Base-by-base conservation (phyloP, 2,888 invertebrate species). In the Conistra vaccinii region DNA sequence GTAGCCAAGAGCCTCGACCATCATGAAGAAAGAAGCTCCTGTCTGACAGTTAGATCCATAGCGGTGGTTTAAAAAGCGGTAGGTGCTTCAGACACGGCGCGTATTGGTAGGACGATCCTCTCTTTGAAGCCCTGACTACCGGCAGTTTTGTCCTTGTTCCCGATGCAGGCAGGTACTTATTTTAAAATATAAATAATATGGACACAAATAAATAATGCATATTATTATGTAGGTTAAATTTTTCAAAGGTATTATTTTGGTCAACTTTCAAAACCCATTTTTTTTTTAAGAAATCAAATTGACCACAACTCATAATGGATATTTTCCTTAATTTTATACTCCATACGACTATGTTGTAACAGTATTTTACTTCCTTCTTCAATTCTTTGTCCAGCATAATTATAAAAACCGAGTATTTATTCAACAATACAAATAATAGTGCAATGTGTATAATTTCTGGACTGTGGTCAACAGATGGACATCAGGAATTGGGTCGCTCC, bases 391-490 rank as follows among this genome's bases (percentile, higher is more conserved):
- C 29, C 74, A 58, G 3, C 12, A 32, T 51, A 72, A 81, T 81
- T 73, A 73, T 58, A 4, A 48, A 51, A 62, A 73, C 55, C 55
- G n/a, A 12, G 42, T 87, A 73, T 83, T 77, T 80, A 85, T 76
- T 77, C 69, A 70, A 63, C 55, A 73, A 77, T 63, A 73, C 53
- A 61, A 65, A 69, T 45, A 60, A 53, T 58, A 51, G 5, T 62
- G 42, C 63, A 80, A 73, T 77, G 45, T 57, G 7, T 48, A 20
- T 81, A 67, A 76, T 81, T 69, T 78, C 20, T 51, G 76, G 39
- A 61, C 79, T 81, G 75, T 53, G 81, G 76, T 75, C 80, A 84
- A 66, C 86, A 85, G 63, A 81, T 76, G 86, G 86, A 83, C 69
- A 26, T 1, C 1, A 26, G 26, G 32, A 81, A 80, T 61, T 73